A percentile compares a stretch with the other conserved stretches of the same genome.
phyloP scores from a whole-genome alignment of 2,113 vertebrate genomes.

The Vulpes lagopus region DNA sequence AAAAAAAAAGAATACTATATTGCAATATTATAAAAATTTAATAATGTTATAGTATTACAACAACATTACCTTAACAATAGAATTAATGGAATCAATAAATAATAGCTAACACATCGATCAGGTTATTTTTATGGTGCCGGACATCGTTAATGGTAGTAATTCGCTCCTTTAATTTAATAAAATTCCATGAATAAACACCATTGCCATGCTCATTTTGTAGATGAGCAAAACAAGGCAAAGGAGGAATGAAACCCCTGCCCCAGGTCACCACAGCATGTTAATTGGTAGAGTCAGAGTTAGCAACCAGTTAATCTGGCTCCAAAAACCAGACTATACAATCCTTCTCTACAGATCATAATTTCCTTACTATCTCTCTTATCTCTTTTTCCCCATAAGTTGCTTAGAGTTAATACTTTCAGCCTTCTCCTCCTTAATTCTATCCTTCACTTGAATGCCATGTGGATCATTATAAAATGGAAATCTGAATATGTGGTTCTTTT shows the following conservation, averaged over 20 bases:
- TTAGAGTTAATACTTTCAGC: neutral
- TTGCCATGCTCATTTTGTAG: neutral
- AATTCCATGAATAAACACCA: neutral
- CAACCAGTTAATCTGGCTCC: neutral
- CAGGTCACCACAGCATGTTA: neutral
- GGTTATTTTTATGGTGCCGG: neutral
- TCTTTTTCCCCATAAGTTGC: neutral
- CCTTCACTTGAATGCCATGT: neutral
- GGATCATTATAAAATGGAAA: neutral
- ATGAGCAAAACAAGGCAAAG: neutral
- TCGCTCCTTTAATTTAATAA: slow-evolving; percentile 6
- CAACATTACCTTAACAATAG: neutral
- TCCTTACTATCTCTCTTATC: neutral
- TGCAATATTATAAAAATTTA: neutral
- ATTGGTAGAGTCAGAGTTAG: neutral
- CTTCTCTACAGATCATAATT: neutral
- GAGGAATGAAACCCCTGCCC: neutral
- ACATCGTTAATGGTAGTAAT: neutral
- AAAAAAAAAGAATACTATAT: neutral
- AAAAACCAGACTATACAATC: neutral
- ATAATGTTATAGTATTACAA: neutral
- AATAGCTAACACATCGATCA: neutral
- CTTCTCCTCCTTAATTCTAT: neutral
- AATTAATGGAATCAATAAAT: neutral
- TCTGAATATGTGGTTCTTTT: neutral